Evolutionary conservation across 2,113 vertebrate species (phyloP).

Genomic region (Lucifuga dentata): DNA sequence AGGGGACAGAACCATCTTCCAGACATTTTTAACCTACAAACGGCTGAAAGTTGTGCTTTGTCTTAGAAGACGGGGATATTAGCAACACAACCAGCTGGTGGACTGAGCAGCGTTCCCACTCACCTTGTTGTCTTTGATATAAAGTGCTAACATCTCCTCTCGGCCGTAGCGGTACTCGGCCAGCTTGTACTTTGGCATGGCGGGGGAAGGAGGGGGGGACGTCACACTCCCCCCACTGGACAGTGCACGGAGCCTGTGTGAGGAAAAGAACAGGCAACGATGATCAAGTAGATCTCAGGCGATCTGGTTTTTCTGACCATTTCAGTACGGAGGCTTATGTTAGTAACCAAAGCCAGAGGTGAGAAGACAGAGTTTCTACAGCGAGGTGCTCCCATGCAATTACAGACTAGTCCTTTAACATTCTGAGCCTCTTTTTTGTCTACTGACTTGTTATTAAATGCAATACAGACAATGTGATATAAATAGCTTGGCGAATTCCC

Average conservation of each 20-base stretch:
- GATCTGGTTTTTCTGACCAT: too few relatives aligned
- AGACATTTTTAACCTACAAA: too few relatives aligned
- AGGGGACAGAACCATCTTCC: too few relatives aligned
- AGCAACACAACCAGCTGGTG: too few relatives aligned
- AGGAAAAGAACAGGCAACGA: slow-evolving; percentile 2
- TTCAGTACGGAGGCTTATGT: too few relatives aligned
- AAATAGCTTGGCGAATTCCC: slow-evolving; percentile 26
- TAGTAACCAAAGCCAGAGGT: background rate
- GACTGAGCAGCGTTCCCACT: background rate
- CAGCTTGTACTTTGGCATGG: slow-evolving; percentile 97
- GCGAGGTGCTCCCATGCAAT: background rate
- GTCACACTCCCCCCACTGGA: slow-evolving; percentile 91
- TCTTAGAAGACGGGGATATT: too few relatives aligned
- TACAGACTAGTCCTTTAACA: background rate
- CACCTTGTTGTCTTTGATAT: slow-evolving; percentile 94
- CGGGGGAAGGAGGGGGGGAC: slow-evolving; percentile 92
- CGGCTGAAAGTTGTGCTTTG: too few relatives aligned
- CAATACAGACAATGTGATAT: background rate
- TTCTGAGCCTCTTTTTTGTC: background rate
- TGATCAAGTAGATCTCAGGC: background rate
- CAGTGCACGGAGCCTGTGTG: slow-evolving; percentile 90
- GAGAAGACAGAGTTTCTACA: background rate
- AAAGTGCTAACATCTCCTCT: slow-evolving; percentile 97
- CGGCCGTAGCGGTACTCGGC: slow-evolving; percentile 94
- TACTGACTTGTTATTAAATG: background rate